A percentile compares a stretch with the other conserved stretches of the same genome.
Conservation (phyloP, 2,113 vertebrate genomes). For the Glaucomys volans region DNA sequence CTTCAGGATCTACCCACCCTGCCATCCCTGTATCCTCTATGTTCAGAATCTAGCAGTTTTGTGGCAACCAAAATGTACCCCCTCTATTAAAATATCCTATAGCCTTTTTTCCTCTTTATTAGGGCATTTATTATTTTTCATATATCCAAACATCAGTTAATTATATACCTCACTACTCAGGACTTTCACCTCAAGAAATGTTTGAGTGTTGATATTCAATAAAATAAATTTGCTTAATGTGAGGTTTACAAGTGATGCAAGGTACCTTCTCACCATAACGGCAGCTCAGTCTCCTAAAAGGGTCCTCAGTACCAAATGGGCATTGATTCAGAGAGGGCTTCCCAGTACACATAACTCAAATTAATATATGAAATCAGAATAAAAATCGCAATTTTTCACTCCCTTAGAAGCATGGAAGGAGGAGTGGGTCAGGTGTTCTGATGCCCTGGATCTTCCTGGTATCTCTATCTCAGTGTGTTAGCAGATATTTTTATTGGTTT, state of each 20-base stretch:
- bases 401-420: neutral
- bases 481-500: conserved; percentile 2
- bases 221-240: neutral
- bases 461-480: accelerated
- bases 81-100: neutral
- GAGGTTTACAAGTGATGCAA: neutral
- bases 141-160: neutral
- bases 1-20: no score
- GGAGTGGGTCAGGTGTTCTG: neutral
- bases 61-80: accelerated
- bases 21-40: neutral
- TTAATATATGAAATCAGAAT: neutral
- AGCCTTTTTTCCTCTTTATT: neutral
- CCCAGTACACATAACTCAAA: neutral
- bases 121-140: neutral
- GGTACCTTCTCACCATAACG: neutral
- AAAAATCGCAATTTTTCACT: neutral
- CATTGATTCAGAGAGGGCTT: neutral
- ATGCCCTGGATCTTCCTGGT: neutral
- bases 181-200: neutral
- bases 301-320: neutral
- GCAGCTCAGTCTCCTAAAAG: neutral
- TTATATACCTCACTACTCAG: neutral
- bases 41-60: neutral
- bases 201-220: neutral